These are phyloP conservation scores for Coreoperca whiteheadi DNA, from an alignment of 2,113 vertebrate genomes.

Conservation along the genomic window DNA sequence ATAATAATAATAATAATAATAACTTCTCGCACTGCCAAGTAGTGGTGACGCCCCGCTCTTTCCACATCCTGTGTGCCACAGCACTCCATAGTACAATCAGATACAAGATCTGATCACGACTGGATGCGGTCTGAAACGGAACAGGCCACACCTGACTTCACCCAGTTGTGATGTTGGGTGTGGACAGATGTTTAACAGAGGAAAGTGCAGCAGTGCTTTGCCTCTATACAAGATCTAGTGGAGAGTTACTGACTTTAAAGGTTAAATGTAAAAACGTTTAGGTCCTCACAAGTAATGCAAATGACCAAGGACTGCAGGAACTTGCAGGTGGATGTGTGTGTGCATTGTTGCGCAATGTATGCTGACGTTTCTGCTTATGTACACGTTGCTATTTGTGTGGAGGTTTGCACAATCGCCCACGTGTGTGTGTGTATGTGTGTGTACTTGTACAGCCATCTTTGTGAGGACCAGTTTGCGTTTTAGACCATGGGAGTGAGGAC, in stretches of 20 bases:
- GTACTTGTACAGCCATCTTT: too few relatives aligned
- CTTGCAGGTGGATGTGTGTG: too few relatives aligned
- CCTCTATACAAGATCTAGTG: neutral
- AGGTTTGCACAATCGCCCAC: neutral
- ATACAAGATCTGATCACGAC: neutral
- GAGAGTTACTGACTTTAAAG: neutral
- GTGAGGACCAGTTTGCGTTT: too few relatives aligned
- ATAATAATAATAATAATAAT: too few relatives aligned
- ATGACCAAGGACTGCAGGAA: neutral
- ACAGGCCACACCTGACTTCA: neutral
- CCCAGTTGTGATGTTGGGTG: neutral
- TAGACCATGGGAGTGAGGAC: too few relatives aligned
- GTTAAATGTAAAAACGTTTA: too few relatives aligned
- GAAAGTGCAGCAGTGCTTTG: neutral
- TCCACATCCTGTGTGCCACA: neutral
- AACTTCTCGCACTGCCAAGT: neutral
- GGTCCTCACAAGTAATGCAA: neutral
- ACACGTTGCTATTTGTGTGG: neutral
- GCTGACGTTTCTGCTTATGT: neutral
- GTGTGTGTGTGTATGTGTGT: too few relatives aligned
- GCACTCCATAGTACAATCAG: neutral
- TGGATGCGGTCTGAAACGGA: constrained; percentile 1
- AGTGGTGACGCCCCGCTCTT: too few relatives aligned
- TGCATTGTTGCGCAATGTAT: neutral
- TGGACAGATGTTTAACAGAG: neutral